Conservation (phyloP, 64 coral and sea anemone genomes). For the Stylophora pistillata region DNA sequence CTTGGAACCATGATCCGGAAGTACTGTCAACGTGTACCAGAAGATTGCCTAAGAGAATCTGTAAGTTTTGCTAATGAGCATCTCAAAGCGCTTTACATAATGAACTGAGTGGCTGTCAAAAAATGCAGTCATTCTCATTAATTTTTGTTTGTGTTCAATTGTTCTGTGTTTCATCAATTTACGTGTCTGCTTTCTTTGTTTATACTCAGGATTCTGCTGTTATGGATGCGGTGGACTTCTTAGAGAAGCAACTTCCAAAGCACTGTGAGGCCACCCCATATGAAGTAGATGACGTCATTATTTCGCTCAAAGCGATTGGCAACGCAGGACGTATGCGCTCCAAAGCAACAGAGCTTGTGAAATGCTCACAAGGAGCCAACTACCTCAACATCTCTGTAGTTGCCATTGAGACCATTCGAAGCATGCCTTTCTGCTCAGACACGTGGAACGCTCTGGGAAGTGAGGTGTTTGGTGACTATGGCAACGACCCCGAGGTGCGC, state of each 20-base stretch:
- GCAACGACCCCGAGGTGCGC: slow-evolving; percentile 61
- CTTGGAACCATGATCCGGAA: slow-evolving; percentile 74
- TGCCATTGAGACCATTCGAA: slow-evolving; percentile 59
- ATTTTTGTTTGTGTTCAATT: too few species aligned
- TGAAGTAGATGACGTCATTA: slow-evolving; percentile 59
- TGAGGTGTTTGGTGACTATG: slow-evolving; percentile 43
- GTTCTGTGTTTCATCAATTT: neutral
- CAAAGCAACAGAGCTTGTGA: slow-evolving; percentile 29
- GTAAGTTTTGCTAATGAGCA: slow-evolving; percentile 14
- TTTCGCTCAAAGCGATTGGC: slow-evolving; percentile 56
- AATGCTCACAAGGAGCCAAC: slow-evolving; percentile 63
- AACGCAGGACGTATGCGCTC: slow-evolving; percentile 48
- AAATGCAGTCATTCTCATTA: too few species aligned
- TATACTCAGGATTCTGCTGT: neutral
- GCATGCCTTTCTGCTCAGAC: slow-evolving; percentile 21
- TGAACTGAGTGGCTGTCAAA: too few species aligned
- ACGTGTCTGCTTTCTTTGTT: neutral
- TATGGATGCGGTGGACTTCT: slow-evolving; percentile 5
- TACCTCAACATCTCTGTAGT: slow-evolving; percentile 68
- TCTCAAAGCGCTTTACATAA: neutral
- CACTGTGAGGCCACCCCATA: slow-evolving; percentile 43
- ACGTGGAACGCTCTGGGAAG: slow-evolving; percentile 34
- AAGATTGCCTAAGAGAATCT: slow-evolving; percentile 29
- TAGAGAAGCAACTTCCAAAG: slow-evolving; percentile 27
- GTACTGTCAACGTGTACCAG: slow-evolving; percentile 50